Evolutionary conservation across 2,797 vertebrate genomes (phyloP).

Genomic region (Galago senegalensis): DNA sequence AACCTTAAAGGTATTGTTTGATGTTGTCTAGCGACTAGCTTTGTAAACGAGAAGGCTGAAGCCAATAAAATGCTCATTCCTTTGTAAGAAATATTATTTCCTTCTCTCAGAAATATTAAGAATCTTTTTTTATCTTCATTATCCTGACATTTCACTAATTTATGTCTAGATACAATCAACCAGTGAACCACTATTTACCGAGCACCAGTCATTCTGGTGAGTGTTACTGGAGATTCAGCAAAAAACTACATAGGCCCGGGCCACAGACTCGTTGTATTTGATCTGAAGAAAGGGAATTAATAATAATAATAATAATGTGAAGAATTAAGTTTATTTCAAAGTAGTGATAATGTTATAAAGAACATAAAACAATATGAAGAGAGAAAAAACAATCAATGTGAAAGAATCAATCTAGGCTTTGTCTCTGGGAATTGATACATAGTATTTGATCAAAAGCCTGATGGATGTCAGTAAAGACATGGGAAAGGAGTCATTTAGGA

Average conservation of each 20-base stretch:
- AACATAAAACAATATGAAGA: conserved; percentile 16
- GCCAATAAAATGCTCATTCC: not conserved
- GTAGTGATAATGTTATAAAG: not conserved
- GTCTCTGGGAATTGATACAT: not conserved
- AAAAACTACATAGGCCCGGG: not conserved
- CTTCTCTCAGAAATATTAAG: not conserved
- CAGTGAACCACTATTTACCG: not conserved
- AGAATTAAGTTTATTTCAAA: not conserved
- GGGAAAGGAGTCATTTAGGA: not conserved
- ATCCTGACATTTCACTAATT: not conserved
- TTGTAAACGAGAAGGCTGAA: not conserved
- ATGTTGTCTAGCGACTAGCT: not conserved
- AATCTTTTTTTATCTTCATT: not conserved
- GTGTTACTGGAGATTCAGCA: not conserved
- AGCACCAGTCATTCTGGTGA: not conserved
- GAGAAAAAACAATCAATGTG: not conserved
- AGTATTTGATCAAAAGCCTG: not conserved
- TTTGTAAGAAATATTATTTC: not conserved
- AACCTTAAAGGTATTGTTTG: not conserved
- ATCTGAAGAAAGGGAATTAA: not conserved
- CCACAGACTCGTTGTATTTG: not conserved
- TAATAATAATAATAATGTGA: not conserved
- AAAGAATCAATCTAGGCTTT: not conserved
- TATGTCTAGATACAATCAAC: not conserved
- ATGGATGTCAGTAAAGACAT: not conserved